Conservation (phyloP, 2,113 vertebrate genomes). For the Falcunculus frontatus region DNA sequence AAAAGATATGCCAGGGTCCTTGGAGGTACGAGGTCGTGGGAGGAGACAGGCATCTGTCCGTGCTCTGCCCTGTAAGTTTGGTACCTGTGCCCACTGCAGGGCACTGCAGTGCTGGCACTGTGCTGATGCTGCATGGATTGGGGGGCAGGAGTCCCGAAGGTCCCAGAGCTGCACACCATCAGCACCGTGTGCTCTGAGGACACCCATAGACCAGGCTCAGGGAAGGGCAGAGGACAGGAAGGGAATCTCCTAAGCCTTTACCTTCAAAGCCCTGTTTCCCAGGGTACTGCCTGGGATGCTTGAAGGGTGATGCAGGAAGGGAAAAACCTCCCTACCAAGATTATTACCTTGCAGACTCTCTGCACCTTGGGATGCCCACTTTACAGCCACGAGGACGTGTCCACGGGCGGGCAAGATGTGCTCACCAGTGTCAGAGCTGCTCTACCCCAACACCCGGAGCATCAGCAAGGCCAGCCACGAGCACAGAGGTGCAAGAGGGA, state of each 20-base stretch:
- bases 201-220: neutral
- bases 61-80: neutral
- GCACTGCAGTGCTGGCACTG: neutral
- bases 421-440: fast-evolving
- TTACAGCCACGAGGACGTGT: neutral
- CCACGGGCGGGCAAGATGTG: fast-evolving
- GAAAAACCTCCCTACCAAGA: neutral
- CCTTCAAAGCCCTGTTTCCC: neutral
- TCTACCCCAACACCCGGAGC: fast-evolving
- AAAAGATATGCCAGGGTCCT: neutral
- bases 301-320: neutral
- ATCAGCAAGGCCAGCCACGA: neutral
- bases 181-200: fast-evolving
- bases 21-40: fast-evolving
- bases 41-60: fast-evolving
- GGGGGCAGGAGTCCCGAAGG: neutral
- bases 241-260: neutral
- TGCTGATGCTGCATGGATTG: neutral
- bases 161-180: neutral
- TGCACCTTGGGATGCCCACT: neutral
- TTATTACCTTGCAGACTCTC: neutral
- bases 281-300: neutral
- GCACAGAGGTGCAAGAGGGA: neutral
- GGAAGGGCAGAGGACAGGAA: neutral
- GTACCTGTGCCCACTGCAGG: neutral